These are phyloP conservation scores for Pampusana beccarii DNA, from an alignment of 2,113 vertebrate genomes.

Conservation along the genomic window DNA sequence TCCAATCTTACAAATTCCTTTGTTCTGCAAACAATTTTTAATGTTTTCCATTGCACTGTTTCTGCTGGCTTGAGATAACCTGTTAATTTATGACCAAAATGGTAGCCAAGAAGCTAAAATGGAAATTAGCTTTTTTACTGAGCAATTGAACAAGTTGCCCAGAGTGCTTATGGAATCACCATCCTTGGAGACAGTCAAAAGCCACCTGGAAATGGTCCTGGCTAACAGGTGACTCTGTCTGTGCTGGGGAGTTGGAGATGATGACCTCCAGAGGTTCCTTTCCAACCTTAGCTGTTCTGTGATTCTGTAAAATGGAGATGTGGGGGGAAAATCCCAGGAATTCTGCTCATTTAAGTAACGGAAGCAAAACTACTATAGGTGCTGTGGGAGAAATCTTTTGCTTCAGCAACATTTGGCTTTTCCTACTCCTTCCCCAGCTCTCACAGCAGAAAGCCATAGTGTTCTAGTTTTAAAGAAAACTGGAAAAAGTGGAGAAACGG, in stretches of 20 bases:
- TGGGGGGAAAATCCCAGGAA: neutral
- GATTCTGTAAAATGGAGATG: neutral
- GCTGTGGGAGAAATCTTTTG: neutral
- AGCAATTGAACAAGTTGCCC: neutral
- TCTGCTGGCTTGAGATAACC: neutral
- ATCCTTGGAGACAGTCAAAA: neutral
- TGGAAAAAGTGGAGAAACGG: neutral
- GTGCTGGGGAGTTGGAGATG: neutral
- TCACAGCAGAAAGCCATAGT: neutral
- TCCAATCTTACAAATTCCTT: neutral
- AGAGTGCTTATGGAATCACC: neutral
- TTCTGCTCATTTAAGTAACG: neutral
- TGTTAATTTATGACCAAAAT: neutral
- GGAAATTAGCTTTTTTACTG: neutral
- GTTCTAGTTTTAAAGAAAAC: neutral
- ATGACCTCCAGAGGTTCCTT: neutral
- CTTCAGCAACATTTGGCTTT: neutral
- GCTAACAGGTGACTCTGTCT: neutral
- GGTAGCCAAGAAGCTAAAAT: neutral
- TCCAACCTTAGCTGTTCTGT: neutral
- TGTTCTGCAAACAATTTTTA: neutral
- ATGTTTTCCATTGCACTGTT: neutral
- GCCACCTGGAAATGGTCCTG: rapidly evolving
- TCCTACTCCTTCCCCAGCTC: neutral
- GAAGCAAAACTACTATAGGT: neutral